A percentile compares a stretch with the other conserved stretches of the same genome.
phyloP scores from a whole-genome alignment of 1,140 invertebrate species.

The Diabrotica undecimpunctata region DNA sequence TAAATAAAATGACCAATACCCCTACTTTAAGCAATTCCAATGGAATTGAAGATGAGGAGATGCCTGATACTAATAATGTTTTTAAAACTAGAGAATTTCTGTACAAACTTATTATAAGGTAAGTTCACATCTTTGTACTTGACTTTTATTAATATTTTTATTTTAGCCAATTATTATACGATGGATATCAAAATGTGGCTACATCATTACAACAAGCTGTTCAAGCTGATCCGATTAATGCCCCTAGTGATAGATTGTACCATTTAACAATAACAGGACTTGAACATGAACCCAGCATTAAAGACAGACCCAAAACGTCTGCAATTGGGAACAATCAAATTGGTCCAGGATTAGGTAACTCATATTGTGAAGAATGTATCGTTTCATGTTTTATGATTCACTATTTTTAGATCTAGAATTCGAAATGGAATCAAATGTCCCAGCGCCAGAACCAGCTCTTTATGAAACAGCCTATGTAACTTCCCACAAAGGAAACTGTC shows the following conservation, averaged over 20 bases:
- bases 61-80: constrained; percentile 66
- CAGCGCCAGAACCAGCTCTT: constrained; percentile 88
- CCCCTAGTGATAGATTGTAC: constrained; percentile 86
- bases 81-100: constrained; percentile 79
- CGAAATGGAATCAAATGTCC: constrained; percentile 85
- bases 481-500: constrained; percentile 94
- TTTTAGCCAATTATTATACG: constrained; percentile 84
- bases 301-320: constrained; percentile 56
- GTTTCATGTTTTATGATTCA: constrained; percentile 1
- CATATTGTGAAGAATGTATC: constrained; percentile 12
- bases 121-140: constrained; percentile 36
- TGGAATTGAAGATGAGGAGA: constrained; percentile 49
- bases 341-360: constrained; percentile 72
- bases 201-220: constrained; percentile 75
- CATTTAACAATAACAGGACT: constrained; percentile 83
- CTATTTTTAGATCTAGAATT: constrained; percentile 79
- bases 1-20: constrained; percentile 23
- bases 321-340: constrained; percentile 67
- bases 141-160: constrained; percentile 28
- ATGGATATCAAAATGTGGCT: constrained; percentile 89
- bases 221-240: constrained; percentile 87
- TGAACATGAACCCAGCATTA: constrained; percentile 77
- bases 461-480: constrained; percentile 99
- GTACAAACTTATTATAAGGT: constrained; percentile 88
- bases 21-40: constrained; percentile 25